Evolutionary conservation across 2,113 vertebrate genomes (phyloP).

Genomic region (Pterocles burchelli): DNA sequence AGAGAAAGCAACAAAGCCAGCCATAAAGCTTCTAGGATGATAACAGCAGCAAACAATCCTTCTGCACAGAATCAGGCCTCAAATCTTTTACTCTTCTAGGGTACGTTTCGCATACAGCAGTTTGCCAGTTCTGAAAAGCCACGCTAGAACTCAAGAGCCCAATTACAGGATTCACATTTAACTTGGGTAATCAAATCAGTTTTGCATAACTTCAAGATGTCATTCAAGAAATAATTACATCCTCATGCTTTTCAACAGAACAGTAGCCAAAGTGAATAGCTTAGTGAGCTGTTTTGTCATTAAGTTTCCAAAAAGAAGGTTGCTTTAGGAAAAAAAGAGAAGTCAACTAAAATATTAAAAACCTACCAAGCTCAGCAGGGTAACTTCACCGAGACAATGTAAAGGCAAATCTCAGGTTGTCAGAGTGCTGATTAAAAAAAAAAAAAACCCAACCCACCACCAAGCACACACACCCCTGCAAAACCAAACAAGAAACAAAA

Average conservation of each 20-base stretch:
- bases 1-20: constrained; percentile 61
- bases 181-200: constrained; percentile 55
- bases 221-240: constrained; percentile 66
- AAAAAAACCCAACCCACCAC: background rate
- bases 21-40: constrained; percentile 46
- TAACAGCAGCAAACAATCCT: constrained; percentile 59
- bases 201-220: constrained; percentile 54
- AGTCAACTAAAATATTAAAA: constrained; percentile 24
- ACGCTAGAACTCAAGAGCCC: constrained; percentile 55
- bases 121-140: constrained; percentile 62
- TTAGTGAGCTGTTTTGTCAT: constrained; percentile 46
- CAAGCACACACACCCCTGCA: background rate
- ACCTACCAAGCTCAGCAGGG: background rate
- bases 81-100: constrained; percentile 42
- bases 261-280: constrained; percentile 32
- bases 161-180: constrained; percentile 60
- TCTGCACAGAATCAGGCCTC: constrained; percentile 61
- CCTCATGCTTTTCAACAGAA: constrained; percentile 47
- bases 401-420: background rate
- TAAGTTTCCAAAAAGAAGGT: background rate
- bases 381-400: background rate
- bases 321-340: background rate
- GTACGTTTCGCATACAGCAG: constrained; percentile 63
- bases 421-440: background rate
- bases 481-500: background rate